Conservation (phyloP, 2,888 invertebrate species). For the Oscheius onirici region DNA sequence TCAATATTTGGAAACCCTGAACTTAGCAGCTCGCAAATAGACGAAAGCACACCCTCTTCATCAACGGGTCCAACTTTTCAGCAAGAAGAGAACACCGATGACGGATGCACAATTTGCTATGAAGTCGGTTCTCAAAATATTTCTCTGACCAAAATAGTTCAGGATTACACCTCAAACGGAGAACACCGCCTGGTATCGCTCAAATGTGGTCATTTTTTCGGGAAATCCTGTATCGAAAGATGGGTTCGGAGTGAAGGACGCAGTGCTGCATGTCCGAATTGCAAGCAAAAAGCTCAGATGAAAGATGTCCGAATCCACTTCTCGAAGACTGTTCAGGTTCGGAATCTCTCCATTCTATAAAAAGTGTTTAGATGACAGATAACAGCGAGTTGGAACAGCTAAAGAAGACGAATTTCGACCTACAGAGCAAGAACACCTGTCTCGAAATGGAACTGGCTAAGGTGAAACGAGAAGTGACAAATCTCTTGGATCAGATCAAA, state of each 20-base stretch:
- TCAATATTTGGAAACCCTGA: neutral
- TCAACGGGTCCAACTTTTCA: neutral
- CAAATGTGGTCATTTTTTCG: slow-evolving; percentile 92
- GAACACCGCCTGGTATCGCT: slow-evolving; percentile 86
- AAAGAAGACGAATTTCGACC: neutral
- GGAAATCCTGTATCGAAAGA: slow-evolving; percentile 75
- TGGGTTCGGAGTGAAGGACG: slow-evolving; percentile 70
- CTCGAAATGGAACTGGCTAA: slow-evolving; percentile 22
- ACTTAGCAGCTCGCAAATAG: neutral
- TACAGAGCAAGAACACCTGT: neutral
- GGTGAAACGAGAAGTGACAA: neutral
- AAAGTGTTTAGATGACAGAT: slow-evolving; percentile 10
- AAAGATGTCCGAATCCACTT: slow-evolving; percentile 72
- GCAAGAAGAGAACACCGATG: slow-evolving; percentile 26
- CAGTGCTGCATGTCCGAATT: slow-evolving; percentile 72
- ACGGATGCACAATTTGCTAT: slow-evolving; percentile 37
- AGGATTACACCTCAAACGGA: slow-evolving; percentile 80
- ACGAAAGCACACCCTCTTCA: neutral
- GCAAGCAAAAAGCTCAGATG: slow-evolving; percentile 72
- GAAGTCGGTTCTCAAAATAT: slow-evolving; percentile 15
- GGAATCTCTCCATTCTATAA: neutral
- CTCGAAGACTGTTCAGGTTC: slow-evolving; percentile 35
- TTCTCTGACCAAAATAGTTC: neutral
- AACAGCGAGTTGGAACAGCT: slow-evolving; percentile 19
- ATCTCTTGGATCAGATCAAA: neutral